Base-by-base conservation (phyloP, 2,888 invertebrate species). In the Stenichneumon culpator region DNA sequence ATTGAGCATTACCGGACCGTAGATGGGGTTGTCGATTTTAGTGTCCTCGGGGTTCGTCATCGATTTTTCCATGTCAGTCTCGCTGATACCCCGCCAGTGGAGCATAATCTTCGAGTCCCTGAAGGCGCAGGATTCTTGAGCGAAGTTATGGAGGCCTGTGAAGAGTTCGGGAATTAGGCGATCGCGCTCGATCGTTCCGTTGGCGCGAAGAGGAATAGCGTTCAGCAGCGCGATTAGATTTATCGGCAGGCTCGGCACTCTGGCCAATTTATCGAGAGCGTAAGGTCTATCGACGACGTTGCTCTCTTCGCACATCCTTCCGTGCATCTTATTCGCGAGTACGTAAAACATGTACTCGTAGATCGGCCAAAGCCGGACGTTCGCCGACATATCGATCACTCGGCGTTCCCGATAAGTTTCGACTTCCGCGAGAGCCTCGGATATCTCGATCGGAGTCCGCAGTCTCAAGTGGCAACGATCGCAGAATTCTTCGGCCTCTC, bases 321-420 rank as follows among this genome's bases (percentile, higher is more conserved):
- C 83, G 36, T 92, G 92, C 39, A 91, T 81, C 75, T 86, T 87
- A 47, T 86, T 84, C 0, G 88, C 87, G 28, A 95, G 90, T 87
- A 95, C 93, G 82, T 94, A 93, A 60, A 95, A 92, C 7, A 95
- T 90, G 82, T 95, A 95, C 16, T 95, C 94, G 87, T 95, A 95
- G 60, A 96, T 90, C 83, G 97, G 97, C 86, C 96, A 92, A 3
- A 96, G 90, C 90, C 95, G 94, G 89, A 89, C 94, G 11, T 94
- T 90, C 63, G 92, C 79, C 11, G 92, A 89, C 28, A 94, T 85
- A 1, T 92, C 88, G 0, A 82, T 85, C 2, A 89, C 75, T 19
- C 90, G n/a, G 72, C 73, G 75, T 36, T 79, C 72, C 67, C 60
- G 19, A 52, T 54, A 28, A 7, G 36, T 68, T 39, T 68, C 16